Evolutionary conservation across 2,888 invertebrate species (phyloP), one percentile per base, ranked within the genome.

Genomic region (Operophtera brumata): DNA sequence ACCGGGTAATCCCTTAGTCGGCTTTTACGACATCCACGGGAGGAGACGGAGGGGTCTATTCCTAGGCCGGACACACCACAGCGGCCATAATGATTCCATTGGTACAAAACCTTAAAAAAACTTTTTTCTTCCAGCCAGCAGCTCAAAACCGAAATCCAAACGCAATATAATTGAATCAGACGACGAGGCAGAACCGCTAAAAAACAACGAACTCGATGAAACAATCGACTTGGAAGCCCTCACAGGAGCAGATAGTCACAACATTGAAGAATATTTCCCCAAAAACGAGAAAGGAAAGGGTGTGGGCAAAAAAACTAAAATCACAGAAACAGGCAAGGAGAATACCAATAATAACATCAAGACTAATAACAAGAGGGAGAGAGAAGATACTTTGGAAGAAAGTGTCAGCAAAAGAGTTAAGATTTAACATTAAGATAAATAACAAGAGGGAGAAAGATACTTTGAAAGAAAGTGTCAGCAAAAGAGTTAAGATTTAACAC

Each of bases 191-290:
- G 13, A 56, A 1, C 8, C 45, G 20, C 78, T 84, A 0, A 81
- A 70, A 20, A 87, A 87, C 50, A 65, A 34, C 0, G 82, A 60
- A 1, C 44, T 88, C 20, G 85, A 88, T 0, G 86, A 86, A 25
- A 73, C 77, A 0, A 65, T 85, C 0, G 71, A 75, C 0, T 35
- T 90, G 1, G 78, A 81, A 47, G 81, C 82, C 0, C 45, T 90
- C 0, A 78, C 62, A 0, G 87, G 89, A 0, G 87, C 86, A 5
- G 65, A 75, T 25, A 81, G 86, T 20, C 88, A 87, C 54, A 90
- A 86, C 59, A 77, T 89, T 0, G 80, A 84, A 0, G 89, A 89
- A 45, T 90, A 86, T 59, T 88, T 84, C 48, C 34, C 69, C 0
- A 80, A 72, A 47, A 47, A 54, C 55, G 71, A 55, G 0, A 83